phyloP scores from a whole-genome alignment of 2,797 vertebrate genomes.

The Galagoides demidoff region DNA sequence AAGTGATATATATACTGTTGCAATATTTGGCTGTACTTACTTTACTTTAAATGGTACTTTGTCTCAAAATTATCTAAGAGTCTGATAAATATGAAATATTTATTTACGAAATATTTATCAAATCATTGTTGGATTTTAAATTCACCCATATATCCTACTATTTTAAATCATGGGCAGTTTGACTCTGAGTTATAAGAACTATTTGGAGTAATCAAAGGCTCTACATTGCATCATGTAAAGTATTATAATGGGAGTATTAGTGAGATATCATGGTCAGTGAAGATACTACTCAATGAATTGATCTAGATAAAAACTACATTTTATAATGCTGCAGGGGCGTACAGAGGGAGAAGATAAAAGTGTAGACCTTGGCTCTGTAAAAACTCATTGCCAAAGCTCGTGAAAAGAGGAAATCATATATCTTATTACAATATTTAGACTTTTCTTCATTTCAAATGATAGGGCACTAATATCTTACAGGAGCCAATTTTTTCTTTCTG shows the following conservation, averaged over 20 bases:
- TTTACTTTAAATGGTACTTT: slow-evolving; percentile 47
- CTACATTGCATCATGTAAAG: neutral
- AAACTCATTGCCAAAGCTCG: neutral
- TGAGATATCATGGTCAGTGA: neutral
- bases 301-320: neutral
- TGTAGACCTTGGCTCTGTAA: neutral
- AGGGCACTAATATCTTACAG: neutral
- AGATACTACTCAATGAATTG: neutral
- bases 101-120: neutral
- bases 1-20: neutral
- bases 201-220: slow-evolving; percentile 47
- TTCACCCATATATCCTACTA: neutral
- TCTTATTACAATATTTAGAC: neutral
- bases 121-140: slow-evolving; percentile 23
- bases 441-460: slow-evolving; percentile 54
- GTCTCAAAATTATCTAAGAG: slow-evolving; percentile 47
- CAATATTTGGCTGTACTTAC: neutral
- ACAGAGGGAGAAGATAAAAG: neutral
- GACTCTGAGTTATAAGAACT: slow-evolving; percentile 33
- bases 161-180: slow-evolving; percentile 27
- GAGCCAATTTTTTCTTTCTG: slow-evolving; percentile 26
- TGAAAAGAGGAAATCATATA: neutral
- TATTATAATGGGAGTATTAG: neutral
- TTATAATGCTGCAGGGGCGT: neutral
- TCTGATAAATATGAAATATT: neutral